Evolutionary conservation across 2,113 vertebrate genomes (phyloP).

Genomic region (Psilopogon haemacephalus): DNA sequence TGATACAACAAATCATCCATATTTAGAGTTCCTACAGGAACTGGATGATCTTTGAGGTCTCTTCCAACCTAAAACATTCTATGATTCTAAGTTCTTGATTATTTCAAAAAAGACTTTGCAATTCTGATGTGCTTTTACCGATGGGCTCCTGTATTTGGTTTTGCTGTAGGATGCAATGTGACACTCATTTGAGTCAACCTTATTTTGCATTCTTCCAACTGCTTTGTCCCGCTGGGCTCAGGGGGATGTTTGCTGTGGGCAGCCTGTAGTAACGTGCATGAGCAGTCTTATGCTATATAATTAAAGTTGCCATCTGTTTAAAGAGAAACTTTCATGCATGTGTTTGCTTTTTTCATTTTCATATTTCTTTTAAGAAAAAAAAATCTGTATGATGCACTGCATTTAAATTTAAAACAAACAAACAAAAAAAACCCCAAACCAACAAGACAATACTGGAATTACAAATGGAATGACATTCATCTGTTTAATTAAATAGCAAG

Average conservation of each 20-base stretch:
- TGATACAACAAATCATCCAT: too few relatives aligned
- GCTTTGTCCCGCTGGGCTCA: background rate
- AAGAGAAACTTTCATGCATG: background rate
- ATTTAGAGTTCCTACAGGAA: too few relatives aligned
- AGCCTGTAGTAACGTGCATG: conserved; percentile 24
- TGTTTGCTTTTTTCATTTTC: background rate
- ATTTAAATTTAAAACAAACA: background rate
- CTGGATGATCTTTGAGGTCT: too few relatives aligned
- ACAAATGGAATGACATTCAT: background rate
- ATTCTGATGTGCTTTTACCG: background rate
- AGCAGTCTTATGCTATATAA: background rate
- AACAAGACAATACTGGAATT: background rate
- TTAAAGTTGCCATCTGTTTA: conserved; percentile 26
- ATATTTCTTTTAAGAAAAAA: background rate
- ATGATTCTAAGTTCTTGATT: too few relatives aligned
- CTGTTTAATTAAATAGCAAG: background rate
- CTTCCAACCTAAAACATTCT: too few relatives aligned
- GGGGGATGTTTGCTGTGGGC: background rate
- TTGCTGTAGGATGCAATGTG: background rate
- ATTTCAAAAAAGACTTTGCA: background rate
- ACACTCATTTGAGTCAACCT: background rate
- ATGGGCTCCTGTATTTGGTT: background rate
- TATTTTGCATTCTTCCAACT: background rate
- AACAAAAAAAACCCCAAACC: too few relatives aligned
- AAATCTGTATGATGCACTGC: background rate